Base-by-base conservation (phyloP, 2,888 invertebrate species). In the Bhutanitis thaidina region DNA sequence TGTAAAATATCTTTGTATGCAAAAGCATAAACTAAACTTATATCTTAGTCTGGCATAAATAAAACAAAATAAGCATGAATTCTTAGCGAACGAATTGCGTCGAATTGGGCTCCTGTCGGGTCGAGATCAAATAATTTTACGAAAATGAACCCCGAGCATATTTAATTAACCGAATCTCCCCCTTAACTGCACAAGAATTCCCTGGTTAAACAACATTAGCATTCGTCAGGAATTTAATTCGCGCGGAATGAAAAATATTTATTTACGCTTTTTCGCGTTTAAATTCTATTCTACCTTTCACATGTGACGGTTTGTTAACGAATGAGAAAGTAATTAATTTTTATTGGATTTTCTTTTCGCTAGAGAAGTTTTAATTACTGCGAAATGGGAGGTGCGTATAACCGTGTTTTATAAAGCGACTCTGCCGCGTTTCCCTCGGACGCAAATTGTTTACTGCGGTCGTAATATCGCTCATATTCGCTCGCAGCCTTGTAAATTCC, bases 131-230 rank as follows among this genome's bases (percentile, higher is more conserved):
- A 87, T 86, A 84, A 87, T 88, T 87, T 80, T 80, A 81, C 76
- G 82, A 85, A 87, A 89, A 84, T 84, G 78, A 82, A 84, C 77
- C 80, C 80, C 65, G 67, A 68, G 76, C 74, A 78, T 82, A 83
- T 88, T 89, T 86, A 88, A 87, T 89, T 87, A 88, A 86, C 86
- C 80, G 80, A 58, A 76, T 75, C 79, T 78, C 80, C 84, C 74
- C 80, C 76, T 71, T 75, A 80, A 82, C 72, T 81, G 83, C 79
- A 84, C 83, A 85, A 85, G 86, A 85, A 86, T 86, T 83, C 83
- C 81, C 84, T 76, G 74, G 80, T 80, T 81, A 80, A 83, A 83
- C 86, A 83, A 82, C 85, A 87, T 88, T 84, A 83, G 77, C 80
- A 80, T 83, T 81, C 82, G 80, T 73, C 71, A 77, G 79, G 80